Percentiles rank a stretch among this genome's conserved stretches.
Evolutionary conservation across 2,888 invertebrate species (phyloP).

Genomic region (Trichogramma evanescens): DNA sequence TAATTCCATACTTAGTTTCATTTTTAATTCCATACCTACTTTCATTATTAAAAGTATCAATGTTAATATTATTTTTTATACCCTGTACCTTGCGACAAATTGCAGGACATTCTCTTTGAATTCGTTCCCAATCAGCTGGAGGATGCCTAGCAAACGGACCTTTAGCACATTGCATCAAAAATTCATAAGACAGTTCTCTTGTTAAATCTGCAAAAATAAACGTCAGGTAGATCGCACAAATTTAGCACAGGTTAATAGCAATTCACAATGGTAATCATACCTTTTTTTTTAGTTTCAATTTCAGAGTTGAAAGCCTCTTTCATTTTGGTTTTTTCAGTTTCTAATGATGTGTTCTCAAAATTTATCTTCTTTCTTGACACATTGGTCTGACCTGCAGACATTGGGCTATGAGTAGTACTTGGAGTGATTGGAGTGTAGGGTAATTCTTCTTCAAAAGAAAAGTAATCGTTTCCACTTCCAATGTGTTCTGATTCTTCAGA

Average conservation of each 20-base stretch:
- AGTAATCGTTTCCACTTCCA: conserved; percentile 39
- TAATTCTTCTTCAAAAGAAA: conserved; percentile 41
- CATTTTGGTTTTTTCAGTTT: conserved; percentile 35
- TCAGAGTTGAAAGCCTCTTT: conserved; percentile 33
- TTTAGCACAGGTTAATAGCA: too few species aligned
- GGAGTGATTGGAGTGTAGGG: conserved; percentile 26
- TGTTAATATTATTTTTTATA: conserved; percentile 24
- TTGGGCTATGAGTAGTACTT: conserved; percentile 26
- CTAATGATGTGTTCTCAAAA: conserved; percentile 37
- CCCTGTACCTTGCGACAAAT: conserved; percentile 51
- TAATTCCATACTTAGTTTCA: too few species aligned
- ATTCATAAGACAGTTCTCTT: conserved; percentile 46
- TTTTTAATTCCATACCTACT: too few species aligned
- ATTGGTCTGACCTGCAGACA: conserved; percentile 26
- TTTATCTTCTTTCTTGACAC: conserved; percentile 32
- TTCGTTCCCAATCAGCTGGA: conserved; percentile 52
- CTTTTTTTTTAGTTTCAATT: conserved; percentile 29
- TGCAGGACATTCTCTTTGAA: conserved; percentile 50
- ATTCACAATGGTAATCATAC: conserved; percentile 21
- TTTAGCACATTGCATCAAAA: conserved; percentile 51
- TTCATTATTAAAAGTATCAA: conserved; percentile 10
- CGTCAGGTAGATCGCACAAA: background rate
- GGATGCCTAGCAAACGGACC: conserved; percentile 51
- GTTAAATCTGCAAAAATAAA: conserved; percentile 25
- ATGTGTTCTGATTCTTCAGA: conserved; percentile 39